A percentile compares a stretch with the other conserved stretches of the same genome.
phyloP scores from a whole-genome alignment of 2,797 vertebrate genomes.

The Fratercula arctica region DNA sequence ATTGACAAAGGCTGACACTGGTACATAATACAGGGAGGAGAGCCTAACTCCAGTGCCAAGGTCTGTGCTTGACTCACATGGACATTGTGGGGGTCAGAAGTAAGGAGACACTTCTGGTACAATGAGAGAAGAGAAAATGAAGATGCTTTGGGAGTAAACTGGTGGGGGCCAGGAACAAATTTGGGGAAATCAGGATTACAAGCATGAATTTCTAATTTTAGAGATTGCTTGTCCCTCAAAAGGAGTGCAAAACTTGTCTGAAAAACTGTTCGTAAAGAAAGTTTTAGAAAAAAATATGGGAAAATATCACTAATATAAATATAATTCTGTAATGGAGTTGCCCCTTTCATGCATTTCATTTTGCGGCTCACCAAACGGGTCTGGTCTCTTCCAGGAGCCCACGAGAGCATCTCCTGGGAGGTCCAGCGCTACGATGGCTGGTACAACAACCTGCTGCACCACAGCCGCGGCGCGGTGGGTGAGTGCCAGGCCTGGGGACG shows the following conservation, averaged over 20 bases:
- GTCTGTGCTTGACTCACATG: neutral
- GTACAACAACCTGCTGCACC: conserved; percentile 92
- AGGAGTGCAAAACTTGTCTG: neutral
- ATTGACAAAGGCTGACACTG: neutral
- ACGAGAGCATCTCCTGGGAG: conserved; percentile 81
- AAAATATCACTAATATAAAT: neutral
- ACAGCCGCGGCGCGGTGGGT: conserved; percentile 83
- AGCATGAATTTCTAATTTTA: neutral
- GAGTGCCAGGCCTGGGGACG: neutral
- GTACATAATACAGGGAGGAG: rapidly evolving
- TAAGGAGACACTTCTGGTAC: neutral
- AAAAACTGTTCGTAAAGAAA: neutral
- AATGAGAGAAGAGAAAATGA: neutral
- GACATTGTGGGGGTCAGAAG: neutral
- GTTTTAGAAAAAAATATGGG: neutral
- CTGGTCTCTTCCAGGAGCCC: conserved; percentile 71
- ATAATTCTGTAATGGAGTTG: neutral
- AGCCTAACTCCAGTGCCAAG: rapidly evolving
- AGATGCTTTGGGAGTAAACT: neutral
- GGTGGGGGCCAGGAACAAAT: neutral
- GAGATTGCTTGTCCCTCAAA: neutral
- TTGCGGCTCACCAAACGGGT: neutral
- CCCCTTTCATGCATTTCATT: neutral
- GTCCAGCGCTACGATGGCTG: conserved; percentile 92
- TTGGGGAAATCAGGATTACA: neutral